Evolutionary conservation across 2,797 vertebrate genomes (phyloP), one percentile per base, ranked within the genome.

Genomic region (Monodelphis domestica): DNA sequence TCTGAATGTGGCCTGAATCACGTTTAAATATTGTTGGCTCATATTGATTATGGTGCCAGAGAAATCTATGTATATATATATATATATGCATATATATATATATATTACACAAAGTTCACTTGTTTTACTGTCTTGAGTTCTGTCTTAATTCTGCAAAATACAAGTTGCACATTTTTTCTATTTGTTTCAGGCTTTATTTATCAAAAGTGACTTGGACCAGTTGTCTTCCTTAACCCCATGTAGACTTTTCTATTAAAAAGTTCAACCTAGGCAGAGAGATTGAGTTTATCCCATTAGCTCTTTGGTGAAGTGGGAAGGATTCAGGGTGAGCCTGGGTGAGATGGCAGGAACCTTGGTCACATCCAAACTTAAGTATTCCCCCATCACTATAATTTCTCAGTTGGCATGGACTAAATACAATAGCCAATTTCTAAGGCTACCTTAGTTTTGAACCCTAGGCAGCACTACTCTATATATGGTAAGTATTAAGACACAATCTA

Each of bases 1-100:
- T 98, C 98, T 99, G 98, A 98, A 98, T 98, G 99, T 98, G 98
- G 97, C 98, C 98, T 99, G 98, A 99, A 98, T 98, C 97, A 98
- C 97, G 97, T 98, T 98, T 98, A 98, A 98, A 98, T 98, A 98
- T 96, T 97, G 97, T 96, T 98, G 98, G 98, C 98, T 98, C 98
- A 98, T 98, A 98, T 96, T 97, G 98, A 98, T 98, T 98, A 98
- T 98, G 98, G 98, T 98, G 98, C 98, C 98, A 98, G 97, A 96
- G 63, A 96, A 88, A 97, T 96, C 89, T 92, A 91, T 96, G 51
- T 96, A 95, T 93, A 95, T 98, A 96, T 98, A 98, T 91, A 98
- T 98, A 95, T 87, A 98, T 97, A 97, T 97, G 5, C 78, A 24
- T 78, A 24, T 98, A 97, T 96, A 98, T 98, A 99, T 98, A 98